These are phyloP conservation scores for Neogobius melanostomus DNA, from an alignment of 2,113 vertebrate genomes.

Conservation along the genomic window DNA sequence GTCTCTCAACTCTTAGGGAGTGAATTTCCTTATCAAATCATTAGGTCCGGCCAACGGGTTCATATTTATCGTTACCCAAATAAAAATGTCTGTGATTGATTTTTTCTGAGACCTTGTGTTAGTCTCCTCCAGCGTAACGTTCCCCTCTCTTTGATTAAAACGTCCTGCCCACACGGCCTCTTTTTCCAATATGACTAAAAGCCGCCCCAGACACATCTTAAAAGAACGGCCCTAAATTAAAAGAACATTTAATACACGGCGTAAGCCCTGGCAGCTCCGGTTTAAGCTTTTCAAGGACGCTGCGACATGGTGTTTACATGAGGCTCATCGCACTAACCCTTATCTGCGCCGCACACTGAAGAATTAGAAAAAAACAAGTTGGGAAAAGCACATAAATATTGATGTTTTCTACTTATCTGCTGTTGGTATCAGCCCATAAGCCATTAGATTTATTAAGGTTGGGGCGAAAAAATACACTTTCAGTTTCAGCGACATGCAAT, in stretches of 20 bases:
- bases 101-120: not conserved
- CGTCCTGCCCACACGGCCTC: not conserved
- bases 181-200: conserved; percentile 3
- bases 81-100: not conserved
- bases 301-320: not conserved
- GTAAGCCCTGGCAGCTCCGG: not conserved
- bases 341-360: too few relatives aligned
- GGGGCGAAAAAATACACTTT: too few relatives aligned
- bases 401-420: too few relatives aligned
- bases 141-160: not conserved
- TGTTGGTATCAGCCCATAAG: too few relatives aligned
- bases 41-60: too few relatives aligned
- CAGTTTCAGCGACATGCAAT: too few relatives aligned
- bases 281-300: conserved; percentile 5
- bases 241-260: not conserved
- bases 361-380: too few relatives aligned
- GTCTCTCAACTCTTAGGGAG: too few relatives aligned
- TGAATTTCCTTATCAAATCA: too few relatives aligned
- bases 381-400: too few relatives aligned
- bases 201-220: not conserved
- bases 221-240: not conserved
- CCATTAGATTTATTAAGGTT: too few relatives aligned
- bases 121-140: not conserved
- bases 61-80: not conserved
- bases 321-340: not conserved